Base-by-base conservation (phyloP, 2,797 vertebrate genomes). In the Sciurus carolinensis region DNA sequence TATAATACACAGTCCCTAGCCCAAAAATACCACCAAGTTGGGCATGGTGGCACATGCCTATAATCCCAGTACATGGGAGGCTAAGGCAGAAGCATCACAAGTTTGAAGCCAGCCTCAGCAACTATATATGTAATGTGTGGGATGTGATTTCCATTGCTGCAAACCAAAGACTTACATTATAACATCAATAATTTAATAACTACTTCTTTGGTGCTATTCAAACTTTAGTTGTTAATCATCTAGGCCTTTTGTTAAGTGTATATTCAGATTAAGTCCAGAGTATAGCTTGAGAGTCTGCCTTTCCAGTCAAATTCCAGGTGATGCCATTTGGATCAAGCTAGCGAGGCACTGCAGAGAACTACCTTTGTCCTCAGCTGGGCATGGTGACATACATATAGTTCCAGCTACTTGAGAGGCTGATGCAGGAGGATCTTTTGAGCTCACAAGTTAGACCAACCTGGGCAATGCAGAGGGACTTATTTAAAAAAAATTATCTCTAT, bases 81-180 rank as follows among this genome's bases (percentile, higher is more conserved):
- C 59, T 62, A 24, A 26, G 22, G 17, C 24, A 62, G 59, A 9
- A 26, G 22, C 10, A 26, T 62, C 24, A 26, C 3, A 59, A 59
- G 24, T 62, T 62, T 26, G 24, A 62, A 26, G 59, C 22, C 59
- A 62, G 59, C 9, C 8, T 62, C 24, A 62, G 59, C 59, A 62
- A 62, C 59, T 54, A 54, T 54, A 6, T 57, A 57, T 7, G 22
- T 22, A 22, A 2, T 6, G 18, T 6, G 20, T 20, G 54, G 54
- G 18, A 22, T 57, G 20, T 57, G 18, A 57, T 59, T 75, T 96
- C 85, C 28, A 62, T 22, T 66, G 52, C 71, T 71, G 12, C 71
- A 81, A 81, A 86, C n/a, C 66, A 87, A 96, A 93, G 62, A n/a
- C 36, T 88, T 62, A 57, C 73, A 20, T 62, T 69, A 39, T 20